These are phyloP conservation scores for Tetragnatha versicolor DNA, from an alignment of 1,140 invertebrate species.

Conservation along the genomic window DNA sequence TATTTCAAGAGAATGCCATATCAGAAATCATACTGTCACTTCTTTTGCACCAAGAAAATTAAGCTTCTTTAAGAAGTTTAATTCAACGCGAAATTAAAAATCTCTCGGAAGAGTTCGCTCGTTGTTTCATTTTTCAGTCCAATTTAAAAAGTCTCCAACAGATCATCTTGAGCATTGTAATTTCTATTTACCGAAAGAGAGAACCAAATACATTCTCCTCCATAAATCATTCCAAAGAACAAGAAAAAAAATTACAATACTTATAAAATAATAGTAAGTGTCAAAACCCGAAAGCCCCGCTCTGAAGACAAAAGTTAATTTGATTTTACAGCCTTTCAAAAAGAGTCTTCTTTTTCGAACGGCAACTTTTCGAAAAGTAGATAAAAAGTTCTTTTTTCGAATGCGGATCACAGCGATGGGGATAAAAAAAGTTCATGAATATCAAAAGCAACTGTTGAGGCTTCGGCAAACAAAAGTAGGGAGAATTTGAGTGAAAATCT, in stretches of 20 bases:
- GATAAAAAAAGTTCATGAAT: neutral
- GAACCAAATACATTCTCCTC: constrained; percentile 12
- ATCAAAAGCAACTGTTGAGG: constrained; percentile 23
- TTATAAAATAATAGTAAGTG: constrained; percentile 25
- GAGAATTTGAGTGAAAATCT: neutral
- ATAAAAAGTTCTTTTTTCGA: constrained; percentile 24
- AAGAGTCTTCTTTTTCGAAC: neutral
- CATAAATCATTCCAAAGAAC: constrained; percentile 7
- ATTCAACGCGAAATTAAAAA: too few species aligned
- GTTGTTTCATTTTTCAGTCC: too few species aligned
- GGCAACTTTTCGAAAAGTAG: constrained; percentile 1
- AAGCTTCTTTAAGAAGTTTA: too few species aligned
- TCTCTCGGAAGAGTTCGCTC: too few species aligned
- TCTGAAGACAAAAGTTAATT: constrained; percentile 12
- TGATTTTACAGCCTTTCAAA: constrained; percentile 29
- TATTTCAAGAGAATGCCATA: too few species aligned
- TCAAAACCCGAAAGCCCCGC: constrained; percentile 6
- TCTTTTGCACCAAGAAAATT: too few species aligned
- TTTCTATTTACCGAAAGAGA: neutral
- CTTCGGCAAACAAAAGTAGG: constrained; percentile 9
- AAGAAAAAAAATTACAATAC: constrained; percentile 17
- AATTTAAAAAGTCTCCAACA: too few species aligned
- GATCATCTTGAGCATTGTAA: neutral
- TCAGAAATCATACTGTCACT: too few species aligned
- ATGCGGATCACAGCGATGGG: too few species aligned